A percentile compares a stretch with the other conserved stretches of the same genome.
phyloP scores from a whole-genome alignment of 2,113 vertebrate genomes.

The Chionomys nivalis region DNA sequence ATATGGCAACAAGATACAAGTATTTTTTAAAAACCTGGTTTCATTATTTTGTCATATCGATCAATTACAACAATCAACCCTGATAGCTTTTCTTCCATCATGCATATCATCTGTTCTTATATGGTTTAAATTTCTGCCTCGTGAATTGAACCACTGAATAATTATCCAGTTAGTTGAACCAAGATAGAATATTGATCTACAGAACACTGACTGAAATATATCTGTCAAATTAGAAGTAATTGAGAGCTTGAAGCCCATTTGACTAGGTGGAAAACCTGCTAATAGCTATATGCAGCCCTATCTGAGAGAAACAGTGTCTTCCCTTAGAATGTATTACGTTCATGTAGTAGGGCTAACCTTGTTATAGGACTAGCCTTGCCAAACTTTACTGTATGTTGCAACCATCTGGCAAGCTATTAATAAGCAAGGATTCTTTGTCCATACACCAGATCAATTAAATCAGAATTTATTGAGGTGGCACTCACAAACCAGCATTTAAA shows the following conservation, averaged over 20 bases:
- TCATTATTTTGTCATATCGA: slow-evolving; percentile 62
- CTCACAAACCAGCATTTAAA: not conserved
- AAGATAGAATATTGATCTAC: slow-evolving; percentile 68
- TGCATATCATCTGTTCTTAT: slow-evolving; percentile 6
- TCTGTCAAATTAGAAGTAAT: slow-evolving; percentile 61
- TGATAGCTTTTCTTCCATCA: slow-evolving; percentile 52
- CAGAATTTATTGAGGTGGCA: not conserved
- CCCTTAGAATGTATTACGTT: not conserved
- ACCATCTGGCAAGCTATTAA: not conserved
- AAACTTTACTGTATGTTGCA: not conserved
- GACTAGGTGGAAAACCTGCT: not conserved
- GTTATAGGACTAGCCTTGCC: not conserved
- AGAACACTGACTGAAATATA: slow-evolving; percentile 66
- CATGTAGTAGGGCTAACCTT: not conserved
- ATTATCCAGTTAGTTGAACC: slow-evolving; percentile 73
- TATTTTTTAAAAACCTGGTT: not conserved
- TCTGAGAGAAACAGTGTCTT: not conserved
- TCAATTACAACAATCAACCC: slow-evolving; percentile 56
- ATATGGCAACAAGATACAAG: not conserved
- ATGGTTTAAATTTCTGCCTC: slow-evolving; percentile 49
- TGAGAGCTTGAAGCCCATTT: slow-evolving; percentile 20
- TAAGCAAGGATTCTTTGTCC: not conserved
- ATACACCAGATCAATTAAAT: not conserved
- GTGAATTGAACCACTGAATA: slow-evolving; percentile 60
- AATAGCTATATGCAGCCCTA: slow-evolving; percentile 38